Base-by-base conservation (phyloP, 2,888 invertebrate genomes). In the Acanthosoma haemorrhoidale region DNA sequence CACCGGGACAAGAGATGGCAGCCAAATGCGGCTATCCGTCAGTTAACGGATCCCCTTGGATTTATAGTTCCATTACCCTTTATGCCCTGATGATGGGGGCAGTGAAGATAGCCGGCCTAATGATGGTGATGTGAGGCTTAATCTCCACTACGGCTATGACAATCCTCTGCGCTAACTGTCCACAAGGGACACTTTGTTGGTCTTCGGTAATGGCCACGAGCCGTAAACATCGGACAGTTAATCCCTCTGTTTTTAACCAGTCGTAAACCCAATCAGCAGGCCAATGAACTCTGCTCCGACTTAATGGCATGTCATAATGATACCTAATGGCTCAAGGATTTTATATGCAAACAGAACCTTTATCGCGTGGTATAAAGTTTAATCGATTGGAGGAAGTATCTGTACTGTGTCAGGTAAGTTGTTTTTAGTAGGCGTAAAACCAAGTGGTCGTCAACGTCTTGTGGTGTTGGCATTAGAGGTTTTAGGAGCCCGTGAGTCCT, bases 41-140 rank as follows among this genome's bases (percentile, higher is more conserved):
- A 51, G 25, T 25, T 3, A 9, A 21, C 21, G 43, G 21, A 43
- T 21, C 3, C 43, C n/a, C 3, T 25, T 16, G 21, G 43, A 51
- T 51, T 51, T 51, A 51, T 51, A 8, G 43, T 51, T 51, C 43
- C 43, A 51, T 51, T 25, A 51, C n/a, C 25, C 21, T 51, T 51
- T 3, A 25, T 1, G 32, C 9, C 32, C 9, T 4, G 4, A 51
- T 51, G 43, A 51, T 51, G 25, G 6, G 13, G 6, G n/a, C 13
- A 3, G 15, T 39, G 15, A 39, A 8, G 39, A 39, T 18, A 21
- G 25, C 0, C 25, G 4, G 25, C 18, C 43, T 51, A 25, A 51
- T 51, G 43, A n/a, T n/a, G n/a, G n/a, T n/a, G n/a, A n/a, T n/a
- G n/a, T n/a, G n/a, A n/a, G n/a, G n/a, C n/a, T n/a, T n/a, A n/a